Evolutionary conservation across 1,140 invertebrate species (phyloP).

Genomic region (Drosophila parvula): DNA sequence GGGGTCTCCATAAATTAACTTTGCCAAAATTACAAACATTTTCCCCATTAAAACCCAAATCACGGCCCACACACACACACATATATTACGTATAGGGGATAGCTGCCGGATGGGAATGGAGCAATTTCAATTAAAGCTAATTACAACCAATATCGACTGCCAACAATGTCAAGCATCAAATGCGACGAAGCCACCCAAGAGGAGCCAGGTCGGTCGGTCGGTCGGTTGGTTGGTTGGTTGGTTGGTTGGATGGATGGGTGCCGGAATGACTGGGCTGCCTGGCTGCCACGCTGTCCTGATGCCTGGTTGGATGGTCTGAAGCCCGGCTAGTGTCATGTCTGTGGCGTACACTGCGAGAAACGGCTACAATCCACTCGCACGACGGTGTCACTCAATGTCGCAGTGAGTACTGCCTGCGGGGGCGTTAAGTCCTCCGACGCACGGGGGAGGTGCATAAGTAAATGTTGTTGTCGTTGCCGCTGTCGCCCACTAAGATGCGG

Average conservation of each 20-base stretch:
- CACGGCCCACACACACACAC: constrained; percentile 39
- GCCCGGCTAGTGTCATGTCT: constrained; percentile 42
- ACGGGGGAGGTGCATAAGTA: constrained; percentile 51
- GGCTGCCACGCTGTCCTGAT: constrained; percentile 1
- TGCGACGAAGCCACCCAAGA: constrained; percentile 50
- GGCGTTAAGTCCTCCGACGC: constrained; percentile 24
- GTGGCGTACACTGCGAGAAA: constrained; percentile 40
- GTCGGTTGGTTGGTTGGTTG: constrained; percentile 1
- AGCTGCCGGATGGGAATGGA: constrained; percentile 63
- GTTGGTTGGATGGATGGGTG: constrained; percentile 23
- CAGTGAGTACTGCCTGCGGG: constrained; percentile 39
- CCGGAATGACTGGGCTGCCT: constrained; percentile 12
- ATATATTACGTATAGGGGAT: constrained; percentile 15
- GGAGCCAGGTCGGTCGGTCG: constrained; percentile 19
- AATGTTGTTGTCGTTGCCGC: constrained; percentile 59
- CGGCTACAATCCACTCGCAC: constrained; percentile 23
- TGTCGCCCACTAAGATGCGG: constrained; percentile 14
- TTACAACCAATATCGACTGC: constrained; percentile 83
- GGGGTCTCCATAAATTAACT: constrained; percentile 76
- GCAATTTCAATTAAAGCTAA: constrained; percentile 83
- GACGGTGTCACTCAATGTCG: constrained; percentile 53
- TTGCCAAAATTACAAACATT: constrained; percentile 79
- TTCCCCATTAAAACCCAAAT: constrained; percentile 79
- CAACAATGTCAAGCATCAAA: constrained; percentile 79
- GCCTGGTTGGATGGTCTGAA: constrained; percentile 17